Base-by-base conservation (phyloP, 2,113 vertebrate species). In the Calypte anna region DNA sequence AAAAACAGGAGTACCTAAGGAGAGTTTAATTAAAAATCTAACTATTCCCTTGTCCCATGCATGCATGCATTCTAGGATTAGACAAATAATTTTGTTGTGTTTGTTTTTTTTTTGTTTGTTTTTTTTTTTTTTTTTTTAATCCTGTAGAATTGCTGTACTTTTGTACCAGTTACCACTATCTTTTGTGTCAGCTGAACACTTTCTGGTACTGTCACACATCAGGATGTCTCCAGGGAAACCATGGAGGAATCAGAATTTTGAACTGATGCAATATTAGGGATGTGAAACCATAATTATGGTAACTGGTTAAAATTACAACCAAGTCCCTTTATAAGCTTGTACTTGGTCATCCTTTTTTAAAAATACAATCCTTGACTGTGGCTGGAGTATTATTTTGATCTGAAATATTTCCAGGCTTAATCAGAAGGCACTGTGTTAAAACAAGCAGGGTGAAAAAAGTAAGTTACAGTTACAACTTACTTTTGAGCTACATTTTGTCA, bases 1-100 rank as follows among this genome's bases (percentile, higher is more conserved):
- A 31, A 55, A 91, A 96, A 70, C 10, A 6, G 58, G 14, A 89
- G 38, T 62, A 87, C 30, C 90, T 64, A 92, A 96, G 88, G 78
- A 88, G 48, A 92, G 36, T 54, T 96, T 91, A 95, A 95, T 96
- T 94, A 96, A 96, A 96, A 92, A 77, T 33, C 84, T 66, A 86
- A 91, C 54, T 68, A 74, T 85, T 86, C 86, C 88, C 92, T 85
- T 91, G 66, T 48, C 77, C 75, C 80, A 57, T 70, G n/a, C 25
- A 63, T 86, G 22, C 27, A 24, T 86, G 51, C 43, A 31, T 95
- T 19, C 55, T 59, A 66, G 27, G 82, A 38, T 79, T 58, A 67
- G 66, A 69, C 21, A 91, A 76, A 28, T 54, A 31, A 22, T 81
- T 40, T n/a, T n/a, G n/a, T n/a, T n/a, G n/a, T n/a, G n/a, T n/a